These are phyloP conservation scores for Helicoverpa zea DNA, from an alignment of 1,140 invertebrate species.

Conservation along the genomic window DNA sequence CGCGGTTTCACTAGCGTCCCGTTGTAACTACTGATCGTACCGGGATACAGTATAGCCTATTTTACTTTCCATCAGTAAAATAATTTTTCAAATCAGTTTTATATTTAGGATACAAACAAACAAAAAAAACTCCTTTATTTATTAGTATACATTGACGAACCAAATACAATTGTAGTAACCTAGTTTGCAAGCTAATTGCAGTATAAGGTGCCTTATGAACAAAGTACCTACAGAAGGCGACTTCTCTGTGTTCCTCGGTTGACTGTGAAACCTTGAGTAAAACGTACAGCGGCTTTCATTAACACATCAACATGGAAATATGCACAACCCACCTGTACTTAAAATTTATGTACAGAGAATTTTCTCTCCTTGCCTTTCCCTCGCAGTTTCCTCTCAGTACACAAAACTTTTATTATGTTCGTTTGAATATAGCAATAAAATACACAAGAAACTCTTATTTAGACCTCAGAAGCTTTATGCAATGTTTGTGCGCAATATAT, in stretches of 20 bases:
- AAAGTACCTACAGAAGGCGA: background rate
- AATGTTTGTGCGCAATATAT: conserved; percentile 23
- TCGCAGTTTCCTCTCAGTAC: conserved; percentile 24
- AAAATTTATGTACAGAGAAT: conserved; percentile 38
- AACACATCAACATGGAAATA: conserved; percentile 36
- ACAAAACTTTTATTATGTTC: conserved; percentile 40
- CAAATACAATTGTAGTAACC: no score
- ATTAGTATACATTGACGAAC: no score
- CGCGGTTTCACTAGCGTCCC: no score
- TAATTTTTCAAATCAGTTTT: no score
- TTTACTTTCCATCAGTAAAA: no score
- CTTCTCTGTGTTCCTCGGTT: conserved; percentile 1
- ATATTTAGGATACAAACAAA: no score
- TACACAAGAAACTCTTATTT: conserved; percentile 30
- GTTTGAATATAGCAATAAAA: conserved; percentile 43
- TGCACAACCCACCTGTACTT: conserved; percentile 33
- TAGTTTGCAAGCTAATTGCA: background rate
- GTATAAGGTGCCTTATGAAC: background rate
- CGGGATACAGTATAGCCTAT: no score
- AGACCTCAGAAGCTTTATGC: conserved; percentile 25
- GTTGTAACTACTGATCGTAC: no score
- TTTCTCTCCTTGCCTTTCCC: conserved; percentile 19
- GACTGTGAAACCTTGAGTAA: conserved; percentile 22
- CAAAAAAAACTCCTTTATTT: no score
- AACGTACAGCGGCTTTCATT: conserved; percentile 32